Evolutionary conservation across 2,113 vertebrate genomes (phyloP).

Genomic region (Forbesichthys agassizii): DNA sequence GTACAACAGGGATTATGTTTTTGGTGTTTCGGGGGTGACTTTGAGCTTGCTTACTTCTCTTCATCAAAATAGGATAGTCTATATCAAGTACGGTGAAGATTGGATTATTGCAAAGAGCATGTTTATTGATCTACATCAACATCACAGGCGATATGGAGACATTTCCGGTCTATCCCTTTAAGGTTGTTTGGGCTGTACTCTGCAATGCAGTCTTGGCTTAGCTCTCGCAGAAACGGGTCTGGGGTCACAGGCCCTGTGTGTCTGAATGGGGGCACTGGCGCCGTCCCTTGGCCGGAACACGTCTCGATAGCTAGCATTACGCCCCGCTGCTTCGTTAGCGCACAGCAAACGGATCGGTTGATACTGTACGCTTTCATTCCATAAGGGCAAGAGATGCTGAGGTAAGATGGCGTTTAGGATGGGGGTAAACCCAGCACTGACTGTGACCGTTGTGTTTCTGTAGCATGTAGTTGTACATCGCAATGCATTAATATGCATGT

Average conservation of each 20-base stretch:
- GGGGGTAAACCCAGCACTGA: neutral
- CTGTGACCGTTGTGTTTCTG: slow-evolving; percentile 16
- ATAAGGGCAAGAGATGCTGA: slow-evolving; percentile 65
- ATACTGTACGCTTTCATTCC: slow-evolving; percentile 60
- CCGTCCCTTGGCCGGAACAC: slow-evolving; percentile 43
- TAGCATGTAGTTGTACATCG: slow-evolving; percentile 28
- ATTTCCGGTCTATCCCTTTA: neutral
- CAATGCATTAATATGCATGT: slow-evolving; percentile 1
- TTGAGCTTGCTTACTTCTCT: too few species aligned
- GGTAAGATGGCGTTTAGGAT: slow-evolving; percentile 43
- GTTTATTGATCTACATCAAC: too few species aligned
- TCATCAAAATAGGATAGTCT: too few species aligned
- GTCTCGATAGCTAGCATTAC: slow-evolving; percentile 57
- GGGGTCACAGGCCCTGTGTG: slow-evolving; percentile 40
- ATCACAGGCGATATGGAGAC: too few species aligned
- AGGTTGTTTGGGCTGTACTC: slow-evolving; percentile 32
- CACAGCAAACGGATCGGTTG: slow-evolving; percentile 58
- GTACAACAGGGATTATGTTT: too few species aligned
- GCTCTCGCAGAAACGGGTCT: slow-evolving; percentile 31
- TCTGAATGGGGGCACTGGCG: slow-evolving; percentile 43
- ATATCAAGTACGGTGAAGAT: too few species aligned
- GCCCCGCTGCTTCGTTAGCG: slow-evolving; percentile 66
- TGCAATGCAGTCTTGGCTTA: slow-evolving; percentile 58
- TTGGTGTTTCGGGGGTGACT: too few species aligned
- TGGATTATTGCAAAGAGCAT: too few species aligned